A percentile compares a stretch with the other conserved stretches of the same genome.
phyloP scores from a whole-genome alignment of 1,140 invertebrate genomes.

The Ephestia elutella region DNA sequence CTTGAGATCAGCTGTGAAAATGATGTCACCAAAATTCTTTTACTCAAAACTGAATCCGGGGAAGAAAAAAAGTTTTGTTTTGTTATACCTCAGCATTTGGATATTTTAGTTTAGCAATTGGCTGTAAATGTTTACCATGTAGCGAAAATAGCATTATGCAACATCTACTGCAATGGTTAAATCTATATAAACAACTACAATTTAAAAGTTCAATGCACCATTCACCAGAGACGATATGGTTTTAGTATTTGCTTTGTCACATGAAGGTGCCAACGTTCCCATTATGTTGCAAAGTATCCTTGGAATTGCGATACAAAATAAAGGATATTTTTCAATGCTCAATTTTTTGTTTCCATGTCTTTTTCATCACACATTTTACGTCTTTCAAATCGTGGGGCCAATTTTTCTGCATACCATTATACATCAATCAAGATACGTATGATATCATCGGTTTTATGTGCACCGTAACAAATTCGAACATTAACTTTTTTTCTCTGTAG shows the following conservation, averaged over 20 bases:
- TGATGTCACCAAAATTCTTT: slow-evolving; percentile 46
- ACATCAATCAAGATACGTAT: slow-evolving; percentile 42
- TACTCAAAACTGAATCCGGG: neutral
- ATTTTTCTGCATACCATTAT: slow-evolving; percentile 14
- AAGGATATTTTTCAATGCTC: neutral
- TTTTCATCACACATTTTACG: neutral
- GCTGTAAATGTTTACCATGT: no score
- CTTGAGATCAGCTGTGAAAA: slow-evolving; percentile 49
- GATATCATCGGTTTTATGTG: slow-evolving; percentile 40
- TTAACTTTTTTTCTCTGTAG: slow-evolving; percentile 12
- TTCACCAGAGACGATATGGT: no score
- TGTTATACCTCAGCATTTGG: no score
- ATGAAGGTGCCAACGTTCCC: slow-evolving; percentile 13
- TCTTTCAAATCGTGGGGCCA: slow-evolving; percentile 1
- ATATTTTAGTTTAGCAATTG: no score
- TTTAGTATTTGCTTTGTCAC: no score
- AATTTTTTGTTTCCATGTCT: neutral
- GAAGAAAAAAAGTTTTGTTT: neutral
- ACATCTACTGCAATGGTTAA: no score
- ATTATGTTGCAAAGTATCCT: neutral
- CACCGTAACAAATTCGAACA: slow-evolving; percentile 9
- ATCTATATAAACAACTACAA: no score
- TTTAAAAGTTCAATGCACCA: no score
- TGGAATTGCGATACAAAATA: neutral
- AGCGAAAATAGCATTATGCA: no score